phyloP scores from a whole-genome alignment of 2,113 vertebrate genomes.

The Lagenorhynchus albirostris region DNA sequence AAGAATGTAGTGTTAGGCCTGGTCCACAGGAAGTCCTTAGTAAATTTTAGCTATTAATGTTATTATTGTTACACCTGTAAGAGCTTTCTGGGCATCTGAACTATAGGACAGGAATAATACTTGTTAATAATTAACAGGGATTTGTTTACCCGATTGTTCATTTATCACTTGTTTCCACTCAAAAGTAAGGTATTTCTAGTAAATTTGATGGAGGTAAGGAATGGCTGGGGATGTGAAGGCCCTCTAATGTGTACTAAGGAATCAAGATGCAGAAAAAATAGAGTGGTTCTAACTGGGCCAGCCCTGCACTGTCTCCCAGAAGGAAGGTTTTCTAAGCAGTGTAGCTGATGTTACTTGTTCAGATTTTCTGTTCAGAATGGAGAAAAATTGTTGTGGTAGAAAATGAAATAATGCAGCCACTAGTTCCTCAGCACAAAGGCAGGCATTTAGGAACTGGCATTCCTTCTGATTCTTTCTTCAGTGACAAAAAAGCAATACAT shows the following conservation, averaged over 20 bases:
- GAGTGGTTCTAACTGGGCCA: accelerated
- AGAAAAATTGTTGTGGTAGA: neutral
- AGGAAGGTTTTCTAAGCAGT: neutral
- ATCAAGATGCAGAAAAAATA: neutral
- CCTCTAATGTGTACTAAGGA: neutral
- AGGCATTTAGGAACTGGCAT: neutral
- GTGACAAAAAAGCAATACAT: neutral
- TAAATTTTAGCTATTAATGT: neutral
- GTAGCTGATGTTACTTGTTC: neutral
- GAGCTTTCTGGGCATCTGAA: neutral
- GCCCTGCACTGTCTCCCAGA: neutral
- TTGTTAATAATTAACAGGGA: neutral
- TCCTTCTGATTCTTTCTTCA: neutral
- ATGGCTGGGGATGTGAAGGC: too few species aligned
- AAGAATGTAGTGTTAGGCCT: neutral
- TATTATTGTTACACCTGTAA: neutral
- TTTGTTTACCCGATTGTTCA: neutral
- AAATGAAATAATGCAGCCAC: neutral
- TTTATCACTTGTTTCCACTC: neutral
- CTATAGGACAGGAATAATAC: neutral
- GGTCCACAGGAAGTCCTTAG: neutral
- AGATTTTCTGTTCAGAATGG: neutral
- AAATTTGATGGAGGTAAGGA: neutral
- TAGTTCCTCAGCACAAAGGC: neutral
- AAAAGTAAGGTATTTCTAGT: neutral